Percentiles rank a stretch among this genome's conserved stretches.
phyloP scores from a whole-genome alignment of 2,888 invertebrate species.

The Mesorhabditis spiculigera region DNA sequence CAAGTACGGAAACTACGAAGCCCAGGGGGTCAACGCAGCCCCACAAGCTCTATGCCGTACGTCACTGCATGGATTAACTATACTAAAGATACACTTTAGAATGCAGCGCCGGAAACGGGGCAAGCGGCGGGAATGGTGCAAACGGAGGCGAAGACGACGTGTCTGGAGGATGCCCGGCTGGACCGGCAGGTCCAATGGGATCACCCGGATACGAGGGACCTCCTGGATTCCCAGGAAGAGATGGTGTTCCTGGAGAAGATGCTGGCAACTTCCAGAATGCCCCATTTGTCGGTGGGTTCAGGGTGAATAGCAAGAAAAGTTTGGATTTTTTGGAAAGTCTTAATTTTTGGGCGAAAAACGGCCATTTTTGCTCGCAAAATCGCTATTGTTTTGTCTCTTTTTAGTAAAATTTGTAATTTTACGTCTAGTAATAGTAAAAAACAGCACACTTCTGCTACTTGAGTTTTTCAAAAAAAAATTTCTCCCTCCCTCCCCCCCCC shows the following conservation, averaged over 20 bases:
- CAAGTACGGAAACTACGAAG: conserved; percentile 42
- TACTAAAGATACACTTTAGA: conserved; percentile 6
- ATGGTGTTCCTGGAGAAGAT: conserved; percentile 30
- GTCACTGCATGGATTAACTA: neutral
- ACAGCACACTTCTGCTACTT: too few species aligned
- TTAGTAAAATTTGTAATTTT: too few species aligned
- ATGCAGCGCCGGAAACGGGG: conserved; percentile 39
- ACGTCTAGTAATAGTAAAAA: too few species aligned
- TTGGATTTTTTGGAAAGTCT: too few species aligned
- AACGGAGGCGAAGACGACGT: conserved; percentile 34
- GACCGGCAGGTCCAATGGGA: conserved; percentile 40
- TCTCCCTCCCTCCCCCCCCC: too few species aligned
- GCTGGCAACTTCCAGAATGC: conserved; percentile 37
- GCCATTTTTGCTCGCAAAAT: too few species aligned
- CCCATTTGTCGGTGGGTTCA: conserved; percentile 28
- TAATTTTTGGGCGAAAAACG: too few species aligned
- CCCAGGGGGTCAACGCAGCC: conserved; percentile 40
- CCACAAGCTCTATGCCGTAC: too few species aligned
- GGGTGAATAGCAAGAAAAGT: too few species aligned
- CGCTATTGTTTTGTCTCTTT: too few species aligned
- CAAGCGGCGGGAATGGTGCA: neutral
- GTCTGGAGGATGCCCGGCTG: conserved; percentile 41
- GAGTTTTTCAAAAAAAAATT: too few species aligned
- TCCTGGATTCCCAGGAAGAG: conserved; percentile 32
- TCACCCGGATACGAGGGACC: conserved; percentile 32